Evolutionary conservation across 2,888 invertebrate genomes (phyloP), one percentile per base, ranked within the genome.

Genomic region (Achlya flavicornis): DNA sequence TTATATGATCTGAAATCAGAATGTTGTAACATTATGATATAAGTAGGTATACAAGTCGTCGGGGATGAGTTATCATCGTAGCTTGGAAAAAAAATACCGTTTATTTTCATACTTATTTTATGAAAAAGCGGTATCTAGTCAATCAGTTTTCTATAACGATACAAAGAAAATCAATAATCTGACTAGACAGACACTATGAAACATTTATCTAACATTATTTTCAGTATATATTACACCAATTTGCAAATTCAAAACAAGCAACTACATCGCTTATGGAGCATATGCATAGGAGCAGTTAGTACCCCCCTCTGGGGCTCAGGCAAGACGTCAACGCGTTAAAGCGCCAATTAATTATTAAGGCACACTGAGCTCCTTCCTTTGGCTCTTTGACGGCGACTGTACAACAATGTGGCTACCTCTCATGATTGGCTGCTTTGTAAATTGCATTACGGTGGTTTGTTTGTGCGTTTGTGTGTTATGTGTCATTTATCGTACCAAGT

Each of bases 311-410:
- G 86, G 85, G 83, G 81, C 78, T 81, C 38, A 41, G 41, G 74
- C 84, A 89, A 92, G 92, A 93, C 91, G 92, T 91, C 92, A 87
- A 90, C 91, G 84, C 91, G 86, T 87, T 93, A 92, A 93, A 92
- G 88, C 90, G 88, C 82, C 89, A 88, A 92, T 93, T 93, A 93
- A 93, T 93, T 92, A 93, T 93, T 93, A 91, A 93, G 86, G 85
- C 83, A 76, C 83, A 76, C 81, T 83, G 81, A 86, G 87, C 85
- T 86, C 84, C 85, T 86, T 91, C 89, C 91, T 91, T 92, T 90
- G 88, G 86, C 90, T 87, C 92, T 93, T 92, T 92, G 93, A 91
- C 87, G 88, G 85, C 73, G 84, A 81, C 81, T 88, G 84, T 86
- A 89, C 90, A 91, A 93, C 92, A 93, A 93, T 92, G 92, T 86